These are phyloP conservation scores for Pachypanchax playfairii DNA, from an alignment of 2,113 vertebrate genomes.

Conservation along the genomic window DNA sequence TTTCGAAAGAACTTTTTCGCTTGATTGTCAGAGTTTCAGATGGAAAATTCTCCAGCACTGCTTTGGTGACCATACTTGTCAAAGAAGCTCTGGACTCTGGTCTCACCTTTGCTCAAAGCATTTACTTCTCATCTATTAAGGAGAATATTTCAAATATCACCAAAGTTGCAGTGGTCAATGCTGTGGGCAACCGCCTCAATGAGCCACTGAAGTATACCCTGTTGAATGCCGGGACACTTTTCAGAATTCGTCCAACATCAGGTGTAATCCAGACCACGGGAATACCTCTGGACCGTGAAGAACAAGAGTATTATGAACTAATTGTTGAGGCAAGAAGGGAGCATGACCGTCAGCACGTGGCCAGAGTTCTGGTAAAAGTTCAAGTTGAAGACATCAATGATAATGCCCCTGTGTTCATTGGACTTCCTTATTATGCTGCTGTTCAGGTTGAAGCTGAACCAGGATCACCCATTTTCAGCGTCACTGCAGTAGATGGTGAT, in stretches of 20 bases:
- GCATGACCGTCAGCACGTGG: slow-evolving; percentile 87
- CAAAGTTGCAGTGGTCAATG: slow-evolving; percentile 92
- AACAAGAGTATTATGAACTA: slow-evolving; percentile 92
- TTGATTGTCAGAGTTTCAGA: slow-evolving; percentile 91
- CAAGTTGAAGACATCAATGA: slow-evolving; percentile 94
- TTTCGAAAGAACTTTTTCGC: slow-evolving; percentile 90
- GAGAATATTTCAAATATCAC: slow-evolving; percentile 91
- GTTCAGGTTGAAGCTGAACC: slow-evolving; percentile 95
- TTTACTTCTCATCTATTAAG: slow-evolving; percentile 90
- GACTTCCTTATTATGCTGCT: slow-evolving; percentile 95
- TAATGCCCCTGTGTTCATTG: slow-evolving; percentile 91
- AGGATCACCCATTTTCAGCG: slow-evolving; percentile 88
- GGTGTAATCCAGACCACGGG: slow-evolving; percentile 94
- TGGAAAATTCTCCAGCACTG: slow-evolving; percentile 91
- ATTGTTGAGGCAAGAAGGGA: slow-evolving; percentile 94
- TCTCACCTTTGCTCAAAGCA: slow-evolving; percentile 87
- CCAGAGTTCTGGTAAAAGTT: slow-evolving; percentile 90
- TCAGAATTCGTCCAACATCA: slow-evolving; percentile 91
- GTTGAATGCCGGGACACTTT: slow-evolving; percentile 91
- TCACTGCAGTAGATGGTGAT: slow-evolving; percentile 91
- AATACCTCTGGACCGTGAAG: slow-evolving; percentile 91
- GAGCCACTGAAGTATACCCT: slow-evolving; percentile 93
- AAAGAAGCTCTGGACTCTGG: slow-evolving; percentile 93
- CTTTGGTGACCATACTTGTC: slow-evolving; percentile 87
- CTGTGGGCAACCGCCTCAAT: slow-evolving; percentile 91